These are phyloP conservation scores for Eudasyphora cyanicolor DNA, from an alignment of 2,888 invertebrate genomes.

Conservation along the genomic window DNA sequence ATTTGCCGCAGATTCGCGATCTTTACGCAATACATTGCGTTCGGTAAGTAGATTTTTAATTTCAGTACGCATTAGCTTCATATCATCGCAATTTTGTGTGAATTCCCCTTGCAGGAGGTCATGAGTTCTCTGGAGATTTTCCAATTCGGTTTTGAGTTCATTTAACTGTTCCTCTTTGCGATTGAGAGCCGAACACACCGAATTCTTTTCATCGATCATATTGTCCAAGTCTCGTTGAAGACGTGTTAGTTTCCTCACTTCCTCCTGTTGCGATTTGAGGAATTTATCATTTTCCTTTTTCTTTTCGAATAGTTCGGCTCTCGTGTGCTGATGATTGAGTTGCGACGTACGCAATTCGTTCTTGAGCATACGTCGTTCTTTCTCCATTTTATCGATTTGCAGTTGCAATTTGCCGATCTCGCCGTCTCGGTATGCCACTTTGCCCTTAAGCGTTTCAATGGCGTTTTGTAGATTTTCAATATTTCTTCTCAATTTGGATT, in stretches of 20 bases:
- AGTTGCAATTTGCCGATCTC: slow-evolving; percentile 87
- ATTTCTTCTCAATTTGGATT: slow-evolving; percentile 86
- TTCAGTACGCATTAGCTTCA: slow-evolving; percentile 90
- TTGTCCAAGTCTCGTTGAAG: slow-evolving; percentile 88
- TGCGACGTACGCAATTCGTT: slow-evolving; percentile 79
- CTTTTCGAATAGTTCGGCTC: slow-evolving; percentile 77
- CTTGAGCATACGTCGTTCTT: slow-evolving; percentile 85
- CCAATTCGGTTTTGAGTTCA: slow-evolving; percentile 89
- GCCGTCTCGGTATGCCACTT: slow-evolving; percentile 87
- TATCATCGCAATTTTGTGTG: slow-evolving; percentile 90
- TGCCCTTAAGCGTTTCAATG: slow-evolving; percentile 82
- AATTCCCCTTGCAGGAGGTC: slow-evolving; percentile 87
- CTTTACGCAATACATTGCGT: slow-evolving; percentile 86
- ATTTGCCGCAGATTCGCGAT: slow-evolving; percentile 90
- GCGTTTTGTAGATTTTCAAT: slow-evolving; percentile 82
- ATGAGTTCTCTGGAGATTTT: slow-evolving; percentile 88
- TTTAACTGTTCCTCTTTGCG: slow-evolving; percentile 90
- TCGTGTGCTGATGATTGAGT: slow-evolving; percentile 77
- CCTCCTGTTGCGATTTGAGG: slow-evolving; percentile 86
- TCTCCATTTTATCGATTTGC: slow-evolving; percentile 84
- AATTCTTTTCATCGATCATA: slow-evolving; percentile 88
- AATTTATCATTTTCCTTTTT: slow-evolving; percentile 81
- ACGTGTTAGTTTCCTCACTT: slow-evolving; percentile 85
- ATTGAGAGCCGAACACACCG: slow-evolving; percentile 90
- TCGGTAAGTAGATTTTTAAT: slow-evolving; percentile 89